phyloP scores from a whole-genome alignment of 1,140 invertebrate genomes.

The Drosophila melanica region DNA sequence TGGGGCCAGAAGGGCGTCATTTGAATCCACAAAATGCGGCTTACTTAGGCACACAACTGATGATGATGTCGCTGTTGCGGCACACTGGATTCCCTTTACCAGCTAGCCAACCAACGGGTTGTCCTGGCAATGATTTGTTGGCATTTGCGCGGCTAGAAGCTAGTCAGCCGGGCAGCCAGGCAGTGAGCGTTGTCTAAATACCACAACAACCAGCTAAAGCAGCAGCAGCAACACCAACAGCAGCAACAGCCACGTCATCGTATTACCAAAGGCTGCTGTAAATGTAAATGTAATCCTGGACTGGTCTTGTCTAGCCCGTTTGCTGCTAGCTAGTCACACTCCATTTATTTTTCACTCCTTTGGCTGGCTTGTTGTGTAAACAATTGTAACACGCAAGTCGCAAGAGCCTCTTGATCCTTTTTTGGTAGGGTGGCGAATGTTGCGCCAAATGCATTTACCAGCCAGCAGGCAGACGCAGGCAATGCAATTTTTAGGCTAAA shows the following conservation, averaged over 20 bases:
- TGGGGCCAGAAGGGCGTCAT: slow-evolving; percentile 41
- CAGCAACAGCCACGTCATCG: slow-evolving; percentile 54
- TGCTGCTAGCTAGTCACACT: slow-evolving; percentile 66
- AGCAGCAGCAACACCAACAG: background rate
- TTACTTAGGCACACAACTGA: slow-evolving; percentile 71
- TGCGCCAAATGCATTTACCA: slow-evolving; percentile 56
- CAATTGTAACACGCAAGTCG: slow-evolving; percentile 53
- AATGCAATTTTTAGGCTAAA: slow-evolving; percentile 73
- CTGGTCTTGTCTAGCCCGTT: slow-evolving; percentile 15
- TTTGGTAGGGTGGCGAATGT: background rate
- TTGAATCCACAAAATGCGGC: slow-evolving; percentile 79
- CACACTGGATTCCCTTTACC: slow-evolving; percentile 18
- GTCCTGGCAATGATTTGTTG: slow-evolving; percentile 78
- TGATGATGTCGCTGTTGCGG: slow-evolving; percentile 67
- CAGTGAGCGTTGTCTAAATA: slow-evolving; percentile 43
- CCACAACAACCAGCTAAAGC: slow-evolving; percentile 28
- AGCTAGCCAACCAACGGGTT: slow-evolving; percentile 40
- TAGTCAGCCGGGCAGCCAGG: slow-evolving; percentile 15
- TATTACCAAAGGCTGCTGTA: slow-evolving; percentile 69
- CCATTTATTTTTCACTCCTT: slow-evolving; percentile 81
- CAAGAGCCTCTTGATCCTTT: slow-evolving; percentile 11
- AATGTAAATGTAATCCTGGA: slow-evolving; percentile 75
- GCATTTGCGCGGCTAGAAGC: slow-evolving; percentile 61
- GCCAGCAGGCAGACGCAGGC: slow-evolving; percentile 34
- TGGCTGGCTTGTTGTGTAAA: slow-evolving; percentile 47